Conservation (phyloP, 2,797 vertebrate species). For the Dipus sagitta region DNA sequence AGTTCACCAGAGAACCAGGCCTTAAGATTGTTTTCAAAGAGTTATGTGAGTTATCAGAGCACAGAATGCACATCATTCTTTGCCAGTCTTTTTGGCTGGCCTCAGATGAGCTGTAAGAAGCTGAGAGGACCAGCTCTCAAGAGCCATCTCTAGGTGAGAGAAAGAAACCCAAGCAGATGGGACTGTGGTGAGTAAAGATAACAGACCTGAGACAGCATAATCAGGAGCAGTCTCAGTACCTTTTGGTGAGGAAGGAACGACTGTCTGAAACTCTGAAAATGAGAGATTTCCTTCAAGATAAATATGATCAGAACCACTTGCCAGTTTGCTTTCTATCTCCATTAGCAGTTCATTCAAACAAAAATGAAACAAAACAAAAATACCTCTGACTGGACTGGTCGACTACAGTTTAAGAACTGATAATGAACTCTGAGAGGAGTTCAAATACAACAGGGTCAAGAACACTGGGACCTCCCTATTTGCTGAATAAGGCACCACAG, state of each 20-base stretch:
- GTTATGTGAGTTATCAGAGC: conserved; percentile 70
- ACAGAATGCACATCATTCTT: conserved; percentile 40
- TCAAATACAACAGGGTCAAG: conserved; percentile 2
- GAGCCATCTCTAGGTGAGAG: conserved; percentile 78
- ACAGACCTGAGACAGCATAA: conserved; percentile 53
- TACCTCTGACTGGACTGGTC: not conserved
- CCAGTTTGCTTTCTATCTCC: not conserved
- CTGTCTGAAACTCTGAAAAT: conserved; percentile 66
- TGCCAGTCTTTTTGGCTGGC: conserved; percentile 74
- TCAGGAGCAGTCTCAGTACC: conserved; percentile 30
- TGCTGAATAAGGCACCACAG: not conserved
- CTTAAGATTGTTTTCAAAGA: conserved; percentile 63
- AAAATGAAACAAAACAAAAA: no score
- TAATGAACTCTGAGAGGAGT: not conserved
- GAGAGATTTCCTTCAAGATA: conserved; percentile 51
- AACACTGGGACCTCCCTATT: not conserved
- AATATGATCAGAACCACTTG: conserved; percentile 55
- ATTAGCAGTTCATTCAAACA: no score
- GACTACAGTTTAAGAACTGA: not conserved
- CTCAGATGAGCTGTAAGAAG: conserved; percentile 76
- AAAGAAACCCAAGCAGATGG: conserved; percentile 89
- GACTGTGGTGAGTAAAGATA: conserved; percentile 86
- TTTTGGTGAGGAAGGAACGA: conserved; percentile 56
- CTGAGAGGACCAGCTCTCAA: conserved; percentile 77
- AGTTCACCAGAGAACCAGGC: conserved; percentile 56